Evolutionary conservation across 2,888 invertebrate species (phyloP), one percentile per base, ranked within the genome.

Genomic region (Tachystola acroxantha): DNA sequence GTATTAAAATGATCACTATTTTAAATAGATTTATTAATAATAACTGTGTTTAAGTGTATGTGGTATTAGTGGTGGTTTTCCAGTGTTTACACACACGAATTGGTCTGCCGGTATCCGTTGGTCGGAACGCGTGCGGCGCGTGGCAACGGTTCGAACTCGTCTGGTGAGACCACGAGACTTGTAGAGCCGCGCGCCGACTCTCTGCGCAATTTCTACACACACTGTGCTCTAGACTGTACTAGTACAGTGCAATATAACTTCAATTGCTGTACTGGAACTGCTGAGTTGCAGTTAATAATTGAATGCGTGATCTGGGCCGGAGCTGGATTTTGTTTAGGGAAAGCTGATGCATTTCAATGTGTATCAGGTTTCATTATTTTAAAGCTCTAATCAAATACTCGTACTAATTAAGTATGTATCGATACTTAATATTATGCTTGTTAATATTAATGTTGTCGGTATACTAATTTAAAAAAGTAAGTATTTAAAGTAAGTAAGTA

Each of bases 151-250:
- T 54, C 48, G 55, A 49, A 70, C 67, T 64, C 69, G 70, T 78
- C 76, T 77, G 75, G 42, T 43, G 40, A 36, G 24, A 31, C 32
- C 28, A n/a, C 36, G 35, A 30, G 41, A 2, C 31, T 30, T 36
- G 35, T 24, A 11, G 24, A 26, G 36, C 43, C 40, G 19, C 55
- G 76, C 74, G 78, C 70, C 70, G 71, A 29, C 55, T 48, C 67
- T 70, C 76, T 81, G 80, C 80, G 82, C 81, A 79, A 63, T 77
- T 63, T 59, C 62, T 54, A 62, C 60, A 53, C 55, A 48, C 48
- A 42, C 47, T 49, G 48, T 57, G 45, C 50, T 36, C 42, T 35
- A 6, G 9, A n/a, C 24, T 24, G 24, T 24, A 24, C 24, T 24
- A 45, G 37, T 46, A 50, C 45, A 37, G 38, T 57, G 62, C 64